Percentiles rank a stretch among this genome's conserved stretches.
Conservation (phyloP, 1,140 invertebrate genomes). For the Danaus plexippus region DNA sequence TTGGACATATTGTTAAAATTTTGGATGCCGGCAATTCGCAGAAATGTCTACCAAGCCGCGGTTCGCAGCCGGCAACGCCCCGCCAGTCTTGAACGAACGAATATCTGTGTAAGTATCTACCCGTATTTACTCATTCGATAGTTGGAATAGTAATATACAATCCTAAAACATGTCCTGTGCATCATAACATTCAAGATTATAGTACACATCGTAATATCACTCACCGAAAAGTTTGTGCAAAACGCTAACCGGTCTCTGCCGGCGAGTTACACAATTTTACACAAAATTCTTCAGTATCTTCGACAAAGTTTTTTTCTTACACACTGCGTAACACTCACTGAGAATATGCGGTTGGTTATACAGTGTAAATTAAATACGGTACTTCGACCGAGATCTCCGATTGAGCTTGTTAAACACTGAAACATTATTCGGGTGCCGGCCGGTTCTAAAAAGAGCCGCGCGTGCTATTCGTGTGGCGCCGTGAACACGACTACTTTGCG, state of each 20-base stretch:
- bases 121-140: slow-evolving; percentile 22
- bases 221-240: slow-evolving; percentile 69
- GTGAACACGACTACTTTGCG: slow-evolving; percentile 57
- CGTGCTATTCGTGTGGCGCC: slow-evolving; percentile 61
- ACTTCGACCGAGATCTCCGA: slow-evolving; percentile 69
- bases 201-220: slow-evolving; percentile 24
- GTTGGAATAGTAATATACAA: slow-evolving; percentile 12
- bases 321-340: slow-evolving; percentile 71
- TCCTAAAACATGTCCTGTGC: slow-evolving; percentile 10
- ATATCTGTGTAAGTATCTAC: slow-evolving; percentile 30
- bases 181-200: slow-evolving; percentile 6
- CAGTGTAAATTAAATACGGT: slow-evolving; percentile 68
- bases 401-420: slow-evolving; percentile 71
- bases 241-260: slow-evolving; percentile 57
- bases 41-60: slow-evolving; percentile 47
- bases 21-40: slow-evolving; percentile 55
- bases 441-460: slow-evolving; percentile 61
- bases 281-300: slow-evolving; percentile 71
- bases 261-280: slow-evolving; percentile 70
- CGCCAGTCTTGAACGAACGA: slow-evolving; percentile 30
- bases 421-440: slow-evolving; percentile 70
- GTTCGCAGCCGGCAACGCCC: slow-evolving; percentile 60
- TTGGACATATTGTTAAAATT: slow-evolving; percentile 37
- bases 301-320: slow-evolving; percentile 71
- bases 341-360: slow-evolving; percentile 67